Evolutionary conservation across 35 echinoderm and acorn worm genomes (phyloP).

Genomic region (Ptychodera flava): DNA sequence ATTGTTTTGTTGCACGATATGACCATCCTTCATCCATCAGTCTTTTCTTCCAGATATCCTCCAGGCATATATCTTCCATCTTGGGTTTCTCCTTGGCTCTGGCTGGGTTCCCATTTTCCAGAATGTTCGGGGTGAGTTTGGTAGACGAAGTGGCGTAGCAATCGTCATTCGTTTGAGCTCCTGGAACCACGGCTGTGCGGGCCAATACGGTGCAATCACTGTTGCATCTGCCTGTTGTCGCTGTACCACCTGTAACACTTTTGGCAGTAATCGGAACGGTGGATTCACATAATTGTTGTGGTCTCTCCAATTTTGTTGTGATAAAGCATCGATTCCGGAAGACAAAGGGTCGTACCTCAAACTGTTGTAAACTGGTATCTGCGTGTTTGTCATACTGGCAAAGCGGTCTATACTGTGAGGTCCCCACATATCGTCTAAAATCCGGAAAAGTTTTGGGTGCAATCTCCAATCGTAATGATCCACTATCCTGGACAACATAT

Average conservation of each 20-base stretch:
- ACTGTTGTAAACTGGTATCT: slow-evolving; percentile 49
- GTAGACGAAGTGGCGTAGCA: neutral
- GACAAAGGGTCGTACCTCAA: slow-evolving; percentile 18
- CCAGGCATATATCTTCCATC: slow-evolving; percentile 41
- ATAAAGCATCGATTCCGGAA: slow-evolving; percentile 25
- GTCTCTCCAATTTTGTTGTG: slow-evolving; percentile 37
- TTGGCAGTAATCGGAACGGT: slow-evolving; percentile 30
- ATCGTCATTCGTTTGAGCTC: slow-evolving; percentile 12
- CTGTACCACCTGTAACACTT: slow-evolving; percentile 12
- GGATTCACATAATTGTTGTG: slow-evolving; percentile 64
- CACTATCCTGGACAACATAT: slow-evolving; percentile 19
- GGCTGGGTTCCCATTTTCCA: neutral
- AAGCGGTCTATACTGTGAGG: slow-evolving; percentile 39
- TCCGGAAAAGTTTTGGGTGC: slow-evolving; percentile 17
- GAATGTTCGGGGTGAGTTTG: neutral
- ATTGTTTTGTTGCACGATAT: slow-evolving; percentile 12
- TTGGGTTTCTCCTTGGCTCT: slow-evolving; percentile 21
- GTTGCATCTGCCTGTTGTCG: slow-evolving; percentile 22
- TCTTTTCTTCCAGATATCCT: slow-evolving; percentile 32
- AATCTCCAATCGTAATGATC: slow-evolving; percentile 37
- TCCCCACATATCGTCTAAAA: slow-evolving; percentile 29
- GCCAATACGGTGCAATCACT: slow-evolving; percentile 35
- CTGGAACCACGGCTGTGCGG: slow-evolving; percentile 27
- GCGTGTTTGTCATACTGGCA: slow-evolving; percentile 38
- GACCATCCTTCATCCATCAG: slow-evolving; percentile 22